These are phyloP conservation scores for Fabriciana adippe DNA, from an alignment of 2,888 invertebrate species.

Conservation along the genomic window DNA sequence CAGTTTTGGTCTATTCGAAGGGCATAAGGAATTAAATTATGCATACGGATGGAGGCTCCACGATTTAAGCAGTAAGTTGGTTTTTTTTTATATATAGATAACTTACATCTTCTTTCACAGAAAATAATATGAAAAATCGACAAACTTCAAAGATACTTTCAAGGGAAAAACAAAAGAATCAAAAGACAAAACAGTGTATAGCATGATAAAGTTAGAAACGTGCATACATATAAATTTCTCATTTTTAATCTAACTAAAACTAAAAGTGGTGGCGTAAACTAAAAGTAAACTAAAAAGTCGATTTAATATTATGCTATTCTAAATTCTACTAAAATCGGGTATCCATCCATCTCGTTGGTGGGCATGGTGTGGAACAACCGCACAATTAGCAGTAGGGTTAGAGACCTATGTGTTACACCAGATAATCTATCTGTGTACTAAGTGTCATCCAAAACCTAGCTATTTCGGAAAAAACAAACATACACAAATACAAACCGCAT, in stretches of 20 bases:
- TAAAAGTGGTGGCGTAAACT: too few relatives aligned
- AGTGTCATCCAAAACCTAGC: too few relatives aligned
- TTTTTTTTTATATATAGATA: constrained; percentile 2
- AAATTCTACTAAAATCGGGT: constrained; percentile 65
- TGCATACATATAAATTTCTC: too few relatives aligned
- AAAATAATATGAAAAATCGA: too few relatives aligned
- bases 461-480: too few relatives aligned
- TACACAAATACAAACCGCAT: too few relatives aligned
- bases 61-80: constrained; percentile 87
- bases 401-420: constrained; percentile 69
- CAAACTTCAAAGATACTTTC: too few relatives aligned
- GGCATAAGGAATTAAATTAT: constrained; percentile 89
- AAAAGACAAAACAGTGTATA: too few relatives aligned
- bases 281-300: not conserved
- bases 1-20: constrained; percentile 93
- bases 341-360: constrained; percentile 83
- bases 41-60: constrained; percentile 90
- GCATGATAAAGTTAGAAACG: too few relatives aligned
- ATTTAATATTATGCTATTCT: not conserved
- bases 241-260: too few relatives aligned
- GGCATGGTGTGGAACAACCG: constrained; percentile 90
- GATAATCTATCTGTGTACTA: too few relatives aligned
- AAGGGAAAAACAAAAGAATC: too few relatives aligned
- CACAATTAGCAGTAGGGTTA: constrained; percentile 86
- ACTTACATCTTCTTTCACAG: not conserved